Percentiles rank a stretch among this genome's conserved stretches.
Evolutionary conservation across 2,888 invertebrate genomes (phyloP).

Genomic region (Brachylomia viminalis): DNA sequence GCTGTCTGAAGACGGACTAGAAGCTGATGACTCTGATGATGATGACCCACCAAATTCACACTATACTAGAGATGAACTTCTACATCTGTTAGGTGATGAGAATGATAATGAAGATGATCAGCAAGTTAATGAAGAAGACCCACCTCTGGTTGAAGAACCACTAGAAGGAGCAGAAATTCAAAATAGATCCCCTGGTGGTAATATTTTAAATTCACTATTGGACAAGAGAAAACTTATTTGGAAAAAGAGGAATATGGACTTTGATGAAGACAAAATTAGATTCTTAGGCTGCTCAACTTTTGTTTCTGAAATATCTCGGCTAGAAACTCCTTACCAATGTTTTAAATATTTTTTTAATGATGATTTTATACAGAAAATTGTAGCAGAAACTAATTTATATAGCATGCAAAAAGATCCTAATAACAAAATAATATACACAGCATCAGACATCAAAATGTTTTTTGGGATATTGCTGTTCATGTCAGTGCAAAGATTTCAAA

Average conservation of each 20-base stretch:
- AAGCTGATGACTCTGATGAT: conserved; percentile 69
- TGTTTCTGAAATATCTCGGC: conserved; percentile 4
- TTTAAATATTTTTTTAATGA: conserved; percentile 52
- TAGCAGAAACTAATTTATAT: no score
- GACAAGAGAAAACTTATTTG: conserved; percentile 72
- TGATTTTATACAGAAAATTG: conserved; percentile 33
- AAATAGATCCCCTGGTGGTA: conserved; percentile 29
- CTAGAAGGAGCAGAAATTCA: conserved; percentile 49
- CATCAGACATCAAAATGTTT: conserved; percentile 38
- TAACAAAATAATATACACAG: conserved; percentile 36
- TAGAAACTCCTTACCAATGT: conserved; percentile 10
- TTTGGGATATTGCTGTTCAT: conserved; percentile 53
- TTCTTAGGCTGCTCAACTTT: conserved; percentile 32
- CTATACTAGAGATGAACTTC: conserved; percentile 56
- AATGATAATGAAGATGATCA: conserved; percentile 49
- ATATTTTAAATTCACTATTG: conserved; percentile 57
- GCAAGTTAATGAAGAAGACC: conserved; percentile 39
- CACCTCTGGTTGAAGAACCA: conserved; percentile 51
- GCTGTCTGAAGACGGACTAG: conserved; percentile 70
- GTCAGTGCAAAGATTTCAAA: conserved; percentile 50
- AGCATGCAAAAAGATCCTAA: conserved; percentile 41
- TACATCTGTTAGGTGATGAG: conserved; percentile 54
- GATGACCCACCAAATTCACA: conserved; percentile 66
- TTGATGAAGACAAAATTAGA: conserved; percentile 70
- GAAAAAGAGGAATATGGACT: conserved; percentile 70